These are phyloP conservation scores for Ecdyonurus torrentis DNA, from an alignment of 2,888 invertebrate species.

Conservation along the genomic window DNA sequence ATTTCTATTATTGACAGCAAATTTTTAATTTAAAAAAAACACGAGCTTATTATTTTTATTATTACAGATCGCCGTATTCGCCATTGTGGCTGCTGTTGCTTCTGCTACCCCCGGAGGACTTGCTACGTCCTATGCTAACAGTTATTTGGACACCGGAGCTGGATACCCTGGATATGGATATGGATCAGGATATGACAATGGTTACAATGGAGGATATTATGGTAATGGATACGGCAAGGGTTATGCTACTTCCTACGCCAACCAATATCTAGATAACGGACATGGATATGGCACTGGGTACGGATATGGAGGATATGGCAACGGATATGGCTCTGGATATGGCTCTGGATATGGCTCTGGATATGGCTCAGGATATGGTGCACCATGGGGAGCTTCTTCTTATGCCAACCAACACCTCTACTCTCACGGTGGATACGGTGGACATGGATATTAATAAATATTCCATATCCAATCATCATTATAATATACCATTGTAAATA, in stretches of 20 bases:
- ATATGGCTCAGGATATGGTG: neutral
- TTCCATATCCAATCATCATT: no score
- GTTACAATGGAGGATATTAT: neutral
- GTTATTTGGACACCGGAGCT: neutral
- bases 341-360: neutral
- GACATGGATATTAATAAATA: neutral
- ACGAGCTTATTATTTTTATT: neutral
- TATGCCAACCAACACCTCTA: neutral
- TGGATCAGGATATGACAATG: neutral
- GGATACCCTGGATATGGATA: neutral
- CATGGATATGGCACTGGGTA: neutral
- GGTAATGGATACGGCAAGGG: neutral
- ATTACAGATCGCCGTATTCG: neutral
- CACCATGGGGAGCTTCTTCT: no score
- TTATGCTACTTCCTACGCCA: neutral
- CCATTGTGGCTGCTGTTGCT: neutral
- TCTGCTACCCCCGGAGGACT: neutral
- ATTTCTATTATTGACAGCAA: no score
- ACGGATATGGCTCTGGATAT: neutral
- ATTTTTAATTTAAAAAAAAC: no score
- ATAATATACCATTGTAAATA: no score
- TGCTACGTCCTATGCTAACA: neutral
- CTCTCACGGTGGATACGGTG: neutral
- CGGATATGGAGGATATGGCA: neutral
- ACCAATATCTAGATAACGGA: neutral